Conservation (phyloP, 2,888 invertebrate genomes). For the Monoplex corrugatus region DNA sequence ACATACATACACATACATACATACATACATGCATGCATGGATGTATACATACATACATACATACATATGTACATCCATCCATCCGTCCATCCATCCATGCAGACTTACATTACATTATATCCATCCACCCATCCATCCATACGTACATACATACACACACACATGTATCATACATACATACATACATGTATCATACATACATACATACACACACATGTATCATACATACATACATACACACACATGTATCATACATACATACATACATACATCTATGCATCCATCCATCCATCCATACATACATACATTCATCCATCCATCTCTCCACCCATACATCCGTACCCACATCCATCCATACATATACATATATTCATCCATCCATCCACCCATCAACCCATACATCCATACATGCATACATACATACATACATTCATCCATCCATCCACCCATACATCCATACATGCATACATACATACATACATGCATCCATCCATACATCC, state of each 20-base stretch:
- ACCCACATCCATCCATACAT: background rate
- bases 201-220: background rate
- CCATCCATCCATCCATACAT: background rate
- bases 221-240: background rate
- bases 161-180: background rate
- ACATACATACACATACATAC: background rate
- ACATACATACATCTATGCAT: background rate
- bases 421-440: no score
- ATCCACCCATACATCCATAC: background rate
- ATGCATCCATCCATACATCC: no score
- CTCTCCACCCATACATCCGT: background rate
- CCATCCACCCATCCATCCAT: background rate
- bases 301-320: background rate
- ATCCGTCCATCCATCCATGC: background rate
- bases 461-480: no score
- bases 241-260: background rate
- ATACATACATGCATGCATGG: background rate
- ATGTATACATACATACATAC: background rate
- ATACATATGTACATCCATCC: background rate
- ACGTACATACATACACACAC: background rate
- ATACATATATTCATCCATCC: no score
- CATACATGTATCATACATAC: background rate
- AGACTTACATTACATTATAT: no score
- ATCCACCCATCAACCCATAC: no score
- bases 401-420: no score